phyloP scores from a whole-genome alignment of 2,888 invertebrate genomes.

The Marronus borbonicus region DNA sequence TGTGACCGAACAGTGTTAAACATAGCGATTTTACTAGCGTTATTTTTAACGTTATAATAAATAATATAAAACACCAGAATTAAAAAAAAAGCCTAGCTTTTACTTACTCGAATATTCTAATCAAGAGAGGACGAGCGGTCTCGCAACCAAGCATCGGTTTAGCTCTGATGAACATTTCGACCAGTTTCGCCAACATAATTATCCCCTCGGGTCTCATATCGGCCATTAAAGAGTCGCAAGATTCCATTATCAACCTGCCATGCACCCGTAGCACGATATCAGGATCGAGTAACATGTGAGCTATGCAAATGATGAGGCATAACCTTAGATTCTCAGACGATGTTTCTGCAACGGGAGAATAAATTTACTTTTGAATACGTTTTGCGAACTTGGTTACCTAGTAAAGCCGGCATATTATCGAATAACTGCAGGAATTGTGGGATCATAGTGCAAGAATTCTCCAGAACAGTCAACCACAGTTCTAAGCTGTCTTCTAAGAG shows the following conservation, averaged over 20 bases:
- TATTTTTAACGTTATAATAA: no score
- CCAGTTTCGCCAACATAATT: conserved; percentile 81
- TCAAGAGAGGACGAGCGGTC: conserved; percentile 78
- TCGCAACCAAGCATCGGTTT: conserved; percentile 82
- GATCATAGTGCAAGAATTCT: conserved; percentile 80
- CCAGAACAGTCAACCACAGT: conserved; percentile 89
- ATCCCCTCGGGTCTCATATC: conserved; percentile 86
- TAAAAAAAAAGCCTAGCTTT: background rate
- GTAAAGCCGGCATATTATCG: conserved; percentile 81
- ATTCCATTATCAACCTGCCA: conserved; percentile 80
- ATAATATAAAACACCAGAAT: no score
- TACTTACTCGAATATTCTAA: conserved; percentile 75
- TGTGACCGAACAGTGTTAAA: no score
- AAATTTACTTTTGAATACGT: no score
- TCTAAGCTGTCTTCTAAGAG: conserved; percentile 93
- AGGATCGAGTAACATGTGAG: conserved; percentile 85
- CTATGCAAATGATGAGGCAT: conserved; percentile 86
- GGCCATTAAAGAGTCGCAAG: conserved; percentile 81
- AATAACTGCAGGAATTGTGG: conserved; percentile 82
- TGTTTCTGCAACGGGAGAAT: conserved; percentile 73
- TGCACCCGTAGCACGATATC: conserved; percentile 83
- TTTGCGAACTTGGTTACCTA: conserved; percentile 72
- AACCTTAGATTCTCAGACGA: conserved; percentile 87
- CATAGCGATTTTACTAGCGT: no score
- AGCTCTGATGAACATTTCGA: conserved; percentile 84